Evolutionary conservation across 2,113 vertebrate species (phyloP).

Genomic region (Ophiodon elongatus): DNA sequence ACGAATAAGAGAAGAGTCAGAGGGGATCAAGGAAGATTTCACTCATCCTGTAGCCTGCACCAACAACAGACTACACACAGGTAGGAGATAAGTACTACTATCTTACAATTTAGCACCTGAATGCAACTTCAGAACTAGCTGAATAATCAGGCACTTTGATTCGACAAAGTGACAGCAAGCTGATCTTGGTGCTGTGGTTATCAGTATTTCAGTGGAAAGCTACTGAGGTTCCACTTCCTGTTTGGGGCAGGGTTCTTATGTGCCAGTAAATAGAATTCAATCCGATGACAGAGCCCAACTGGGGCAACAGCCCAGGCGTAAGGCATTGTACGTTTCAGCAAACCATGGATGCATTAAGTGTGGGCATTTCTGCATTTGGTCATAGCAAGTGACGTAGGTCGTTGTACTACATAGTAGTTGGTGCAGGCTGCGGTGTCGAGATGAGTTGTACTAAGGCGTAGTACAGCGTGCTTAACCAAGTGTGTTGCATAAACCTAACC

Average conservation of each 20-base stretch:
- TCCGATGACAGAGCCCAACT: not conserved
- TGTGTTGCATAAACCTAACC: not conserved
- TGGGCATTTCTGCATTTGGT: too few species aligned
- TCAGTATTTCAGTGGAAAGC: not conserved
- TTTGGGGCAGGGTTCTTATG: not conserved
- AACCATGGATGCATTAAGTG: too few species aligned
- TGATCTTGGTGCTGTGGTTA: not conserved
- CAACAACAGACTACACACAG: conserved; percentile 75
- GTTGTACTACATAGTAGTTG: too few species aligned
- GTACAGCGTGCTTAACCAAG: not conserved
- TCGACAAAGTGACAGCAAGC: not conserved
- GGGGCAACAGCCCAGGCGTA: too few species aligned
- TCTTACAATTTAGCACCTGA: not conserved
- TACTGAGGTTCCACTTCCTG: conserved; percentile 41
- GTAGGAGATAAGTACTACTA: conserved; percentile 34
- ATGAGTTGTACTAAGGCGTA: too few species aligned
- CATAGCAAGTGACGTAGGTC: too few species aligned
- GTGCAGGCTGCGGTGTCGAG: too few species aligned
- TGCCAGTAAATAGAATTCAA: not conserved
- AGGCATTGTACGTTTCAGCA: not conserved
- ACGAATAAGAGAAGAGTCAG: conserved; percentile 74
- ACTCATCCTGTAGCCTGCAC: conserved; percentile 50
- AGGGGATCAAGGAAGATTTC: conserved; percentile 75
- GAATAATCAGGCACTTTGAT: not conserved
- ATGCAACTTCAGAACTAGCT: not conserved